Evolutionary conservation across 2,113 vertebrate genomes (phyloP).

Genomic region (Cairina moschata): DNA sequence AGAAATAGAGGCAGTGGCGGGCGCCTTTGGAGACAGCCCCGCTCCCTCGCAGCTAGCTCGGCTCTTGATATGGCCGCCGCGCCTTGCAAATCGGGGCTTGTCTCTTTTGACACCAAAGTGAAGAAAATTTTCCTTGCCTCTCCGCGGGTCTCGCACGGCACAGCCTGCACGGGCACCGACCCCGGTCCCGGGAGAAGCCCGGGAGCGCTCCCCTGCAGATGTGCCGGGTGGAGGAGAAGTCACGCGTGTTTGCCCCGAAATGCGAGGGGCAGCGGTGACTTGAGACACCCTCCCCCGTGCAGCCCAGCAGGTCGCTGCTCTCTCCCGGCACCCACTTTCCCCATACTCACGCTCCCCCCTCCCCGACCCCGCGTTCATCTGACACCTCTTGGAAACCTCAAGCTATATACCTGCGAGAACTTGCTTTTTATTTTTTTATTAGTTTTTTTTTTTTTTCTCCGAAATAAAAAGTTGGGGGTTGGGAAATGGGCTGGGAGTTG

Average conservation of each 20-base stretch:
- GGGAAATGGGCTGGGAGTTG: not conserved
- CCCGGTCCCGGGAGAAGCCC: not conserved
- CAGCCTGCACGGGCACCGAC: not conserved
- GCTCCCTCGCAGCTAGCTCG: slow-evolving; percentile 16
- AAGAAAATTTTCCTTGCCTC: slow-evolving; percentile 45
- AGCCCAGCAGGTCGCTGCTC: not conserved
- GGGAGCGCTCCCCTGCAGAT: not conserved
- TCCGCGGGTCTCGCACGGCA: slow-evolving; percentile 4
- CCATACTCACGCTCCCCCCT: not conserved
- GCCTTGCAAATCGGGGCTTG: slow-evolving; percentile 55
- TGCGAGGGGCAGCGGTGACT: not conserved
- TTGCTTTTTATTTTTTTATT: not conserved
- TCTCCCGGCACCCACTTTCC: not conserved
- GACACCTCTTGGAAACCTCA: not conserved
- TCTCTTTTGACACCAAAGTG: slow-evolving; percentile 60
- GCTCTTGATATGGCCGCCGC: slow-evolving; percentile 79
- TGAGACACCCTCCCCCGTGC: not conserved
- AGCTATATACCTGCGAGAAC: not conserved
- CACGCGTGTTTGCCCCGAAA: not conserved
- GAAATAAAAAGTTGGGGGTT: not conserved
- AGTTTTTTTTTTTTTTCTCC: too few relatives aligned
- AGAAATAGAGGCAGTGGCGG: slow-evolving; percentile 60
- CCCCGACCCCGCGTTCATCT: not conserved
- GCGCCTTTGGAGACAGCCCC: slow-evolving; percentile 60
- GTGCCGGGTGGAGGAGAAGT: not conserved